phyloP scores from a whole-genome alignment of 2,113 vertebrate species.

The Mobula hypostoma region DNA sequence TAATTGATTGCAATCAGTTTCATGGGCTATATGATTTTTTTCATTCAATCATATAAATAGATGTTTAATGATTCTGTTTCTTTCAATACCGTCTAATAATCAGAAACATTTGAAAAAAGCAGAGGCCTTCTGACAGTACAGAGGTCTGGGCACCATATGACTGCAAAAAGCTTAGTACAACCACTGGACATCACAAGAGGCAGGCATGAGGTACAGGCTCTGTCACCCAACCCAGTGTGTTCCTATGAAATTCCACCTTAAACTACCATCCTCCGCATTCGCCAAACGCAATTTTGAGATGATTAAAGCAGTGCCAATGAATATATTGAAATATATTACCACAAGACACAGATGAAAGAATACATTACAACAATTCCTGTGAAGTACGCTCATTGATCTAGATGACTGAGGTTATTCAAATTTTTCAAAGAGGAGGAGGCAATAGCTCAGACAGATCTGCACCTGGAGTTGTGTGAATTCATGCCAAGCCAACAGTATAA shows the following conservation, averaged over 20 bases:
- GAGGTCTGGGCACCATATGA: too few species aligned
- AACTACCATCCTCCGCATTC: neutral
- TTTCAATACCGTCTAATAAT: too few species aligned
- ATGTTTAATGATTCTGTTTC: too few species aligned
- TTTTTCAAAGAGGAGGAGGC: neutral
- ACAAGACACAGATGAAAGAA: constrained; percentile 18
- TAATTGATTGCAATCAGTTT: too few species aligned
- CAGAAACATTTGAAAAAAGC: too few species aligned
- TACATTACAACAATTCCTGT: neutral
- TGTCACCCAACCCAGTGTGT: too few species aligned
- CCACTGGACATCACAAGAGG: too few species aligned
- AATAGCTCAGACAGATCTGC: neutral
- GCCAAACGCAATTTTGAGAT: neutral
- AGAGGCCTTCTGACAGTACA: too few species aligned
- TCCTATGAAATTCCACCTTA: neutral
- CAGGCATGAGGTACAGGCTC: too few species aligned
- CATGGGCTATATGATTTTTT: too few species aligned
- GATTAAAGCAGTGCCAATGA: neutral
- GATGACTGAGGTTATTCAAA: neutral
- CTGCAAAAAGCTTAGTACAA: too few species aligned
- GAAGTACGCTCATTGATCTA: neutral
- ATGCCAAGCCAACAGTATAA: neutral
- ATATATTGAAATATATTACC: neutral
- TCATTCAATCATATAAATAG: too few species aligned
- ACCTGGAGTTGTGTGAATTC: neutral